Base-by-base conservation (phyloP, 1,140 invertebrate genomes). In the Centruroides vittatus region DNA sequence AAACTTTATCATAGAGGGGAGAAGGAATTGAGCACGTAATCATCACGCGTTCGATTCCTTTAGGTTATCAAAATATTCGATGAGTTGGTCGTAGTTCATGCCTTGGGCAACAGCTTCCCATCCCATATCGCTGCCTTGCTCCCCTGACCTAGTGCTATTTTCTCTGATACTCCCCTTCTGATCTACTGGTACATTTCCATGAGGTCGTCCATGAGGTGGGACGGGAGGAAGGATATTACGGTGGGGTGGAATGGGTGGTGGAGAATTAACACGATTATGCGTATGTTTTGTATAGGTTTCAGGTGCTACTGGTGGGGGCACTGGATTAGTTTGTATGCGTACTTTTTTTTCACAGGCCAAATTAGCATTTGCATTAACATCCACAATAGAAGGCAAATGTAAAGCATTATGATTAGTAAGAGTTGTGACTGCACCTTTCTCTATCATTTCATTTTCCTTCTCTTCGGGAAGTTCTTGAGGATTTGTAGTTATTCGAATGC, bases 41-140 rank as follows among this genome's bases (percentile, higher is more conserved):
- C 23, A 53, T 74, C 69, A 81, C 61, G 81, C 81, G 68, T 78
- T 83, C 3, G 82, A 82, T 75, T 86, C 93, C 80, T 96, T 96
- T 69, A 97, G 79, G 79, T 93, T 95, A 75, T 94, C 89, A 80
- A 97, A 95, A 77, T 96, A 94, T 70, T 93, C 86, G 87, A 94
- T 91, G 71, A 97, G 88, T 79, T 95, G 88, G 71, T 95, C 89
- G 75, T 96, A 95, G 73, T 95, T 89, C 88, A 96, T 91, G 67
- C 89, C 89, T 54, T 61, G 60, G 50, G 63, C 57, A 4, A 63
- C 61, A 12, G 60, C 35, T 49, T 68, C 65, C 65, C 60, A 61
- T 34, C 63, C 60, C 41, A 61, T 62, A 52, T 66, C 58, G 13
- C 50, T 56, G 12, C 23, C 46, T 47, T 55, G 9, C 11, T 23